phyloP scores from a whole-genome alignment of 2,797 vertebrate genomes.

The Pelobates cultripes region DNA sequence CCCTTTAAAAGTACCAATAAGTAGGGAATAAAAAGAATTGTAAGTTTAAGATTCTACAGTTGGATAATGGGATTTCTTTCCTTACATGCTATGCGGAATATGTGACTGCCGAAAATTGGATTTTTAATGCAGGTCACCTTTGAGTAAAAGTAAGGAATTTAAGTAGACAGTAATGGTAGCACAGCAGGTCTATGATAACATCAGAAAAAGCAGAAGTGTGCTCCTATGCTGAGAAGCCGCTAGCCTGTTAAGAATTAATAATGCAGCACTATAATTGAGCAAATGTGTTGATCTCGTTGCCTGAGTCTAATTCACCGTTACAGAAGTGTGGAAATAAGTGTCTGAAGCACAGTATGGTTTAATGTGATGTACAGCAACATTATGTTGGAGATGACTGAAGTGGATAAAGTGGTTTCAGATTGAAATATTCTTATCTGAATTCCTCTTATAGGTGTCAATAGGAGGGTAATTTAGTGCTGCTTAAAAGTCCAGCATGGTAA shows the following conservation, averaged over 20 bases:
- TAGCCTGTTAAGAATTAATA: conserved; percentile 49
- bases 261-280: conserved; percentile 52
- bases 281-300: conserved; percentile 51
- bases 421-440: conserved; percentile 48
- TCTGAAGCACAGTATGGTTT: conserved; percentile 48
- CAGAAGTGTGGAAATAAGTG: conserved; percentile 51
- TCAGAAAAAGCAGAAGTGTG: conserved; percentile 46
- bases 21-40: neutral
- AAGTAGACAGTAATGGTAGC: conserved; percentile 41
- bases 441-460: conserved; percentile 48
- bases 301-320: conserved; percentile 50
- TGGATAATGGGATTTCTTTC: conserved; percentile 38
- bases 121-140: conserved; percentile 52
- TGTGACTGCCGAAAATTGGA: conserved; percentile 48
- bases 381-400: conserved; percentile 49
- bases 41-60: conserved; percentile 19
- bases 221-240: conserved; percentile 29
- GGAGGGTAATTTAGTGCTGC: conserved; percentile 43
- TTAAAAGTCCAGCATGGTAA: conserved; percentile 24
- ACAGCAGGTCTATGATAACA: conserved; percentile 52
- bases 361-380: conserved; percentile 47
- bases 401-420: conserved; percentile 46
- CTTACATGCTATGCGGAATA: conserved; percentile 16
- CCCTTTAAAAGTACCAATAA: conserved; percentile 2
- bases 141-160: conserved; percentile 52